phyloP scores from a whole-genome alignment of 2,113 vertebrate species.

The Hyperoodon ampullatus region DNA sequence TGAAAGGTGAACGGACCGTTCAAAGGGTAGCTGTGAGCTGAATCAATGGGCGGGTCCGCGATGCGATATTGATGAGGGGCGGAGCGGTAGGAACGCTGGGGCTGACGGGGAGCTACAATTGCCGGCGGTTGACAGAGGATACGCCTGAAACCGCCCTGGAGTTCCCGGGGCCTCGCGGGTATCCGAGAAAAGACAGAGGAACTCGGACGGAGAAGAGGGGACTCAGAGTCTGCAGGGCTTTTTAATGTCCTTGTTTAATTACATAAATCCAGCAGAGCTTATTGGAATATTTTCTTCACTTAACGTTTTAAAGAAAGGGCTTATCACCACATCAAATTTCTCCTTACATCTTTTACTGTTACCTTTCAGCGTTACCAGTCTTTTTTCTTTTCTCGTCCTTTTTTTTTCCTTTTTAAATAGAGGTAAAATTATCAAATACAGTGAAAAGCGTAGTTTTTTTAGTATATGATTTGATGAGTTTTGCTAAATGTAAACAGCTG shows the following conservation, averaged over 20 bases:
- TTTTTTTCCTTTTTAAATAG: neutral
- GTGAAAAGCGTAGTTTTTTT: neutral
- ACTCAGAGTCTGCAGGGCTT: neutral
- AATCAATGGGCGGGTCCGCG: neutral
- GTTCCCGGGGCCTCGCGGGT: fast-evolving
- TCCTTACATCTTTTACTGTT: neutral
- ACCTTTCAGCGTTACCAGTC: neutral
- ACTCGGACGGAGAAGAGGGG: neutral
- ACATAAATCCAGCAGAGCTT: neutral
- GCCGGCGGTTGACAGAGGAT: fast-evolving
- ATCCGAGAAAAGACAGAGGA: neutral
- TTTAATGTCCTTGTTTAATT: neutral
- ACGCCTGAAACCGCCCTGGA: fast-evolving
- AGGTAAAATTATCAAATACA: neutral
- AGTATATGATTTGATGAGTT: neutral
- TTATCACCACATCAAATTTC: neutral
- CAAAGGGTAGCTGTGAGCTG: neutral
- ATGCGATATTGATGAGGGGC: fast-evolving
- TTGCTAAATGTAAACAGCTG: neutral
- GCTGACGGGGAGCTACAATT: fast-evolving
- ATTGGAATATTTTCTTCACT: neutral
- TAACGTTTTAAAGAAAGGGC: neutral
- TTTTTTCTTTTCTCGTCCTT: neutral
- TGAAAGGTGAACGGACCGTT: conserved; percentile 16
- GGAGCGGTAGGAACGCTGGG: fast-evolving